A percentile compares a stretch with the other conserved stretches of the same genome.
Evolutionary conservation across 2,888 invertebrate genomes (phyloP).

Genomic region (Ferdinandea cuprea): DNA sequence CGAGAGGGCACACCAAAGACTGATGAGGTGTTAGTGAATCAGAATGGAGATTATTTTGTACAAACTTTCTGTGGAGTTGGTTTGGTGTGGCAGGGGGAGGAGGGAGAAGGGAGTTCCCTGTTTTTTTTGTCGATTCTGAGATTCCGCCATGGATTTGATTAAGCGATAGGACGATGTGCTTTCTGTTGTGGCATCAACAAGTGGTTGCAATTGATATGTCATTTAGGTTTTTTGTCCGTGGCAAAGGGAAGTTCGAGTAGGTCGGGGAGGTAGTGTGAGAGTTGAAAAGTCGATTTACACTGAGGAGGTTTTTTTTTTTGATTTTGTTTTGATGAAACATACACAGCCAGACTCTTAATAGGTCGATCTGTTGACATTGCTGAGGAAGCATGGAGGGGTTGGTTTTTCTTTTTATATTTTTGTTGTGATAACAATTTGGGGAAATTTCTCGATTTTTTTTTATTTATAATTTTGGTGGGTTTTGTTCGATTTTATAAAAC

Average conservation of each 20-base stretch:
- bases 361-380: conserved; percentile 56
- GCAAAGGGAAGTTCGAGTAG: conserved; percentile 35
- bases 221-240: conserved; percentile 70
- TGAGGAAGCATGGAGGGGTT: conserved; percentile 18
- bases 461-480: not conserved
- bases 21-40: conserved; percentile 71
- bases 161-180: conserved; percentile 70
- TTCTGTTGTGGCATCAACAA: conserved; percentile 63
- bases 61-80: not conserved
- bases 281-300: conserved; percentile 42
- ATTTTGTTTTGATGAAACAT: not conserved
- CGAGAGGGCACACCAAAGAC: conserved; percentile 63
- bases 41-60: conserved; percentile 51
- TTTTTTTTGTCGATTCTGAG: conserved; percentile 66
- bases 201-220: conserved; percentile 74
- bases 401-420: conserved; percentile 45
- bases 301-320: conserved; percentile 28
- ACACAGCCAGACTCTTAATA: conserved; percentile 41
- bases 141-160: conserved; percentile 74
- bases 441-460: not conserved
- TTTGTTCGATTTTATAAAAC: too few relatives aligned
- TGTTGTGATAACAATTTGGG: conserved; percentile 16
- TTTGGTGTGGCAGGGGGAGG: too few relatives aligned
- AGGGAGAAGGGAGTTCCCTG: not conserved
- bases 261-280: not conserved